Conservation (phyloP, 2,113 vertebrate species). For the Thymallus thymallus region DNA sequence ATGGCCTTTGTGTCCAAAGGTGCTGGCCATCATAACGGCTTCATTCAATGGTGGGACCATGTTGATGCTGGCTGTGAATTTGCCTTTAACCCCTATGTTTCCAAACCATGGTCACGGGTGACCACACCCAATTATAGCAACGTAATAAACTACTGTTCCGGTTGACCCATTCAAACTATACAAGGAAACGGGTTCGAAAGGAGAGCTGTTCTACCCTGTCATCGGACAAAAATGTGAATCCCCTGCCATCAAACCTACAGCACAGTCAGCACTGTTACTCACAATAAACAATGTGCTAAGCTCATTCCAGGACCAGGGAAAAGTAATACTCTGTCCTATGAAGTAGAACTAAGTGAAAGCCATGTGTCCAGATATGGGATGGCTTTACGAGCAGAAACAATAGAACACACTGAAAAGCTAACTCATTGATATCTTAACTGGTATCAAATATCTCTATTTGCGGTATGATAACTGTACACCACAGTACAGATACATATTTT, state of each 20-base stretch:
- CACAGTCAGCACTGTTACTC: neutral
- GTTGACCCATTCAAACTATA: constrained; percentile 30
- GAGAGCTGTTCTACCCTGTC: constrained; percentile 1
- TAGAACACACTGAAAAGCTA: no score
- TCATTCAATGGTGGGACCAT: constrained; percentile 23
- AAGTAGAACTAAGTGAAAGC: constrained; percentile 41
- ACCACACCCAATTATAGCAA: constrained; percentile 38
- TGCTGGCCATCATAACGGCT: neutral
- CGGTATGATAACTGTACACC: no score
- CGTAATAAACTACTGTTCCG: constrained; percentile 30
- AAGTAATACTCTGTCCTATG: constrained; percentile 49
- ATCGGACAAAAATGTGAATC: constrained; percentile 20
- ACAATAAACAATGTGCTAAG: constrained; percentile 47
- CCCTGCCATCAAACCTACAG: constrained; percentile 14
- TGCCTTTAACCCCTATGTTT: constrained; percentile 42
- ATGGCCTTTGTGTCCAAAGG: neutral
- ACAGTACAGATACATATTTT: no score
- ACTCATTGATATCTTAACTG: no score
- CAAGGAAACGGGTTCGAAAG: constrained; percentile 6
- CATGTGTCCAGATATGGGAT: constrained; percentile 14
- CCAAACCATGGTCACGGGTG: constrained; percentile 34
- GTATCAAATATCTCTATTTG: no score
- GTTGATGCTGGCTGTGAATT: constrained; percentile 32
- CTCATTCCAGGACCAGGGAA: constrained; percentile 40
- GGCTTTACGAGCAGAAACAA: no score